Evolutionary conservation across 2,888 invertebrate genomes (phyloP), one percentile per base, ranked within the genome.

Genomic region (Drosophila tanythrix): DNA sequence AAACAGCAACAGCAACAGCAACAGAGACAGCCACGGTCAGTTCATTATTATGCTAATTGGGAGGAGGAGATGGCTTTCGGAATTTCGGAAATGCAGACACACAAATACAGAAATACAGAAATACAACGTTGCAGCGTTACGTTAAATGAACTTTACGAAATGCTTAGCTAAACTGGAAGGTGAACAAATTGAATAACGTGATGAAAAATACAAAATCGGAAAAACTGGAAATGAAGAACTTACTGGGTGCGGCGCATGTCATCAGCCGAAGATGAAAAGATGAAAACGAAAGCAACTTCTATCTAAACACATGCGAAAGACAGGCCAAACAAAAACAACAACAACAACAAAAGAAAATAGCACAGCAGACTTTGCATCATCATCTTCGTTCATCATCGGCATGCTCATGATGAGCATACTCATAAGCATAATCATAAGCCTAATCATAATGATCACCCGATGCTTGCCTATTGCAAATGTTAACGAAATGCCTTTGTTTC

Each of bases 401-500:
- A 50, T 57, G 52, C 38, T 51, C 31, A 61, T 63, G 29, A 64
- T 31, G 62, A 53, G 57, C 18, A 48, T 48, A 31, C 62, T 55
- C 52, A 66, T 43, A 29, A 51, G 43, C 43, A 53, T 51, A 31
- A 40, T 55, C 35, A 65, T 25, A 57, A 55, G 58, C 15, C 50
- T 48, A 40, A 69, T 50, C 51, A 25, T 46, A 21, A 46, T 46
- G 21, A 46, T 46, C 21, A 3, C 15, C 25, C 21, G 21, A 31
- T 58, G 48, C 43, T 56, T 31, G 69, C 64, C 46, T 59, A 62
- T 79, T 77, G 77, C 80, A 78, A 79, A 88, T 88, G 82, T 79
- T 87, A 80, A 87, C 87, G 78, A 87, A 89, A 87, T 84, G 81
- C 76, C 73, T 80, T 85, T 85, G 89, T 84, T 80, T 70, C 59